These are phyloP conservation scores for Hylaeus anthracinus DNA, from an alignment of 1,140 invertebrate species.

Conservation along the genomic window DNA sequence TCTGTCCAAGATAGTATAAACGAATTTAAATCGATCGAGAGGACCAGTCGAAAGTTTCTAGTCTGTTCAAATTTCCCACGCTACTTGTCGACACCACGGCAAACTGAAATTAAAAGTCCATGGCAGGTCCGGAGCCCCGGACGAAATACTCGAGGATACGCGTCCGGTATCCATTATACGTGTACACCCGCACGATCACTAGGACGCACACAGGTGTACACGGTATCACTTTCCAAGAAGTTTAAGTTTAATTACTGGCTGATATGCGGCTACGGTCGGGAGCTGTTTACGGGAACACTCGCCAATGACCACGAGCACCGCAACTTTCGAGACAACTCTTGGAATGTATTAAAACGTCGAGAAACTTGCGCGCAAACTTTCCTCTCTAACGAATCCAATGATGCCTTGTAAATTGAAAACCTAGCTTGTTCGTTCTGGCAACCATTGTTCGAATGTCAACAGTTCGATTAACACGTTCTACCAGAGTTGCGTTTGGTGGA, in stretches of 20 bases:
- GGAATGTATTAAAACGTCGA: conserved; percentile 38
- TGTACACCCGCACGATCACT: background rate
- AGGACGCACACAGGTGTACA: background rate
- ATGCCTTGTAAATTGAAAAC: background rate
- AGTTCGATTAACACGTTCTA: too few relatives aligned
- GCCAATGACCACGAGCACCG: conserved; percentile 50
- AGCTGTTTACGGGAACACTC: conserved; percentile 40
- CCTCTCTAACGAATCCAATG: background rate
- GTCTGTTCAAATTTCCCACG: conserved; percentile 26
- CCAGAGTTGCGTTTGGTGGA: too few relatives aligned
- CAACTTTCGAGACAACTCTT: conserved; percentile 33
- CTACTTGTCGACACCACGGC: conserved; percentile 23
- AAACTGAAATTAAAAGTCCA: conserved; percentile 15
- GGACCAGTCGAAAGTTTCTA: conserved; percentile 3
- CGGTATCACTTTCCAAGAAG: conserved; percentile 52
- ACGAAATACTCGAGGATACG: conserved; percentile 26
- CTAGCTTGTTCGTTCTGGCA: too few relatives aligned
- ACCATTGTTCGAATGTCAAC: too few relatives aligned
- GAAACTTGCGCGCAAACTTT: conserved; percentile 19
- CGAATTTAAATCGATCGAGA: background rate
- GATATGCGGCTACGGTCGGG: conserved; percentile 32
- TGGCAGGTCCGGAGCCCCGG: background rate
- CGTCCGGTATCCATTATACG: background rate
- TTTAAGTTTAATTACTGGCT: conserved; percentile 61
- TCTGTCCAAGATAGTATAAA: background rate